Conservation (phyloP, 2,113 vertebrate genomes). For the Pipra filicauda region DNA sequence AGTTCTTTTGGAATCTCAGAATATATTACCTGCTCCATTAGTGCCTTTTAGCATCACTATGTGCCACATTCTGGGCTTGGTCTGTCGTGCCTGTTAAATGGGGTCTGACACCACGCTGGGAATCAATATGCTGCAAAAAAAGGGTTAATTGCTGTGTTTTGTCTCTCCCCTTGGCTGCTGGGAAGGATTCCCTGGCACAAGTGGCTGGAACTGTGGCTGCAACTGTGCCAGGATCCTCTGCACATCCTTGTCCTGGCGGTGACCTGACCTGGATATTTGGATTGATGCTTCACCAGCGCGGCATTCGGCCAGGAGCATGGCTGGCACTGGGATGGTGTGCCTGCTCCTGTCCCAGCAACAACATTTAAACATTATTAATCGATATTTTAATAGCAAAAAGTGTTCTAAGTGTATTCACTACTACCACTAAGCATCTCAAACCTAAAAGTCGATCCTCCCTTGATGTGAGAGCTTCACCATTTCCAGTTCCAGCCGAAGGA, state of each 20-base stretch:
- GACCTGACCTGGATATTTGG: not conserved
- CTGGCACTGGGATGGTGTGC: fast-evolving
- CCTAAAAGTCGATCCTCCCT: not conserved
- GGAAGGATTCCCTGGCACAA: not conserved
- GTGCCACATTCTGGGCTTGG: not conserved
- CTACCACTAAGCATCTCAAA: not conserved
- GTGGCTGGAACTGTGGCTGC: fast-evolving
- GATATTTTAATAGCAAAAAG: not conserved
- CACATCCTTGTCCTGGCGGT: not conserved
- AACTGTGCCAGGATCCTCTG: not conserved
- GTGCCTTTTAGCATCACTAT: not conserved
- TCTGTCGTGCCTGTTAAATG: fast-evolving
- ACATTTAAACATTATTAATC: not conserved
- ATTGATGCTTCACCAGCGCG: fast-evolving
- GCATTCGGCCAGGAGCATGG: fast-evolving
- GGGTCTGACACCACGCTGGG: not conserved
- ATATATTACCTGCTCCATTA: not conserved
- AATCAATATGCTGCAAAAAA: not conserved
- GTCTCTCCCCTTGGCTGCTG: not conserved
- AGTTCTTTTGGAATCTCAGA: not conserved
- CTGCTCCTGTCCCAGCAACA: not conserved
- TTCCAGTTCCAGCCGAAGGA: not conserved
- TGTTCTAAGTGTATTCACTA: not conserved
- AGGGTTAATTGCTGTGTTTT: not conserved
- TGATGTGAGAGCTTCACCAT: not conserved